phyloP scores from a whole-genome alignment of 1,140 invertebrate species.

The Drosophila orosa region DNA sequence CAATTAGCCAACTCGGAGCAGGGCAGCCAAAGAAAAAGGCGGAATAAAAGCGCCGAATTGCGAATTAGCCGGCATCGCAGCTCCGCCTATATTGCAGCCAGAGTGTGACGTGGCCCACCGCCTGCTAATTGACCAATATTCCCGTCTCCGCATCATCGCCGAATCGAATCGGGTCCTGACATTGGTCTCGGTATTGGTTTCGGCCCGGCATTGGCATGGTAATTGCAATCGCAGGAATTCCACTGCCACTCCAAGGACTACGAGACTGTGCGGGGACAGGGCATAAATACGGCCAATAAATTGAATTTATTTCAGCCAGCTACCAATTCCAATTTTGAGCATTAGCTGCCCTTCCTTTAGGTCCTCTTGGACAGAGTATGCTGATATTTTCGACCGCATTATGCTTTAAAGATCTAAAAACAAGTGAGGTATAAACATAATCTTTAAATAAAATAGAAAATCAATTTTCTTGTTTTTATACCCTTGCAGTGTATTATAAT shows the following conservation, averaged over 20 bases:
- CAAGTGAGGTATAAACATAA: background rate
- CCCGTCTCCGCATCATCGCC: constrained; percentile 25
- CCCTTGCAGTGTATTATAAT: too few relatives aligned
- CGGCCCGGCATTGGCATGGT: constrained; percentile 39
- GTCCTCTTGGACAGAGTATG: background rate
- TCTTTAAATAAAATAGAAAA: background rate
- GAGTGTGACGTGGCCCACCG: constrained; percentile 2
- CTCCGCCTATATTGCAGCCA: constrained; percentile 19
- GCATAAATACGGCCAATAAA: constrained; percentile 67
- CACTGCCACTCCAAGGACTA: constrained; percentile 17
- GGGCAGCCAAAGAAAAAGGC: constrained; percentile 23
- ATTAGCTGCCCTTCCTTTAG: constrained; percentile 33
- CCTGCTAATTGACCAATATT: constrained; percentile 51
- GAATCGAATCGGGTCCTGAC: constrained; percentile 10
- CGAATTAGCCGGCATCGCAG: constrained; percentile 42
- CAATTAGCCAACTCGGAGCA: constrained; percentile 45
- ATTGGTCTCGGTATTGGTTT: constrained; percentile 17
- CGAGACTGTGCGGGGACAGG: constrained; percentile 15
- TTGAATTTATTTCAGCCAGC: constrained; percentile 67
- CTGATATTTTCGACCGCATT: background rate
- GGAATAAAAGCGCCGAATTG: constrained; percentile 26
- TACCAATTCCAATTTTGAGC: constrained; percentile 50
- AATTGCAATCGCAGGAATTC: constrained; percentile 57
- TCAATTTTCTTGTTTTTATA: background rate
- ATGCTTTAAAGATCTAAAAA: background rate